A percentile compares a stretch with the other conserved stretches of the same genome.
Conservation (phyloP, 2,797 vertebrate species). For the Sciurus vulgaris region DNA sequence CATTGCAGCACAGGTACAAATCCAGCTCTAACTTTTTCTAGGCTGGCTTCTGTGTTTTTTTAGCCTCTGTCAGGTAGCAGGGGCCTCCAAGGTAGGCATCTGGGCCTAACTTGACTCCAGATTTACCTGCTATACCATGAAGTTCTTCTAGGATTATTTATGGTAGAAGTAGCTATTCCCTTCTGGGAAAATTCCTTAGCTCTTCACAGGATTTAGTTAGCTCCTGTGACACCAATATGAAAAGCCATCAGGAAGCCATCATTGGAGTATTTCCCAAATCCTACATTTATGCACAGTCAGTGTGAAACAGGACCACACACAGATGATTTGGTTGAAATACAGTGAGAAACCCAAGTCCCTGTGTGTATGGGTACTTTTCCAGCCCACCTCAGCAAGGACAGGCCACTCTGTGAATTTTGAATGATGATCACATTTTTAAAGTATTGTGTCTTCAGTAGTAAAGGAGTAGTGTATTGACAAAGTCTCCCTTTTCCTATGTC, state of each 20-base stretch:
- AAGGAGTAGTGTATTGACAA: neutral
- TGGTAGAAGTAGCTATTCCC: neutral
- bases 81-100: neutral
- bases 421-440: neutral
- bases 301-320: neutral
- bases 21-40: neutral
- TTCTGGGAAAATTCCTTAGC: neutral
- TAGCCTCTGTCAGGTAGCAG: neutral
- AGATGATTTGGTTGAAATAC: neutral
- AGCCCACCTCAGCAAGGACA: neutral
- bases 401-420: neutral
- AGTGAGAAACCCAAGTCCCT: neutral
- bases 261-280: neutral
- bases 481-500: neutral
- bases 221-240: neutral
- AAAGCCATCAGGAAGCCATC: neutral
- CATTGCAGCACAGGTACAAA: neutral
- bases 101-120: neutral
- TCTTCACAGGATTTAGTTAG: neutral
- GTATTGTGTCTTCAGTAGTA: neutral
- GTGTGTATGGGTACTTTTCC: neutral
- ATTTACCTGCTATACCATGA: neutral
- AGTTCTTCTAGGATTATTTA: neutral
- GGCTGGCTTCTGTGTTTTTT: neutral
- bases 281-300: neutral